Evolutionary conservation across 2,797 vertebrate species (phyloP).

Genomic region (Acomys russatus): DNA sequence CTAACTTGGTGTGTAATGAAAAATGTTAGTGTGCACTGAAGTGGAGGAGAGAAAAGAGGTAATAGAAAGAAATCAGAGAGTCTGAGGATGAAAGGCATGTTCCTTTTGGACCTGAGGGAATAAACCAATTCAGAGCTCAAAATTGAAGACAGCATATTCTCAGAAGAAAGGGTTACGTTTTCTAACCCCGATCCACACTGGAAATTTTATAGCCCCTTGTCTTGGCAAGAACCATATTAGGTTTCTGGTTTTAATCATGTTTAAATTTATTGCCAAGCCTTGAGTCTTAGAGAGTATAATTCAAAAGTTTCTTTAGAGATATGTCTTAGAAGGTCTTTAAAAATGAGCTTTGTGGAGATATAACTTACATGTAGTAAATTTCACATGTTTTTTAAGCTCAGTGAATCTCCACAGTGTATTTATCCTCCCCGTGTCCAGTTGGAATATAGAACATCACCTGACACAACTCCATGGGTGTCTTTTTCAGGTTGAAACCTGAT

Average conservation of each 20-base stretch:
- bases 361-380: neutral
- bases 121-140: neutral
- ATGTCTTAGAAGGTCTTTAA: neutral
- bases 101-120: neutral
- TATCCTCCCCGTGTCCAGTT: neutral
- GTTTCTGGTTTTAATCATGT: slow-evolving; percentile 27
- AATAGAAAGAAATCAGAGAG: neutral
- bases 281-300: neutral
- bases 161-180: neutral
- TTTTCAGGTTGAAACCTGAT: neutral
- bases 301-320: neutral
- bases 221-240: neutral
- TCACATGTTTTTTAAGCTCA: neutral
- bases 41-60: neutral
- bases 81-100: neutral
- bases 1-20: neutral
- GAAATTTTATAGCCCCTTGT: neutral
- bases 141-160: neutral
- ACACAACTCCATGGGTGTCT: neutral
- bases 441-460: neutral
- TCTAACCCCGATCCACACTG: slow-evolving; percentile 12
- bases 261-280: neutral
- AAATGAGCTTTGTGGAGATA: neutral
- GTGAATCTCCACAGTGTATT: neutral
- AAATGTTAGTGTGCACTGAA: neutral